A percentile compares a stretch with the other conserved stretches of the same genome.
These are phyloP conservation scores for Sturnira hondurensis DNA, from an alignment of 2,113 vertebrate genomes.

Conservation along the genomic window DNA sequence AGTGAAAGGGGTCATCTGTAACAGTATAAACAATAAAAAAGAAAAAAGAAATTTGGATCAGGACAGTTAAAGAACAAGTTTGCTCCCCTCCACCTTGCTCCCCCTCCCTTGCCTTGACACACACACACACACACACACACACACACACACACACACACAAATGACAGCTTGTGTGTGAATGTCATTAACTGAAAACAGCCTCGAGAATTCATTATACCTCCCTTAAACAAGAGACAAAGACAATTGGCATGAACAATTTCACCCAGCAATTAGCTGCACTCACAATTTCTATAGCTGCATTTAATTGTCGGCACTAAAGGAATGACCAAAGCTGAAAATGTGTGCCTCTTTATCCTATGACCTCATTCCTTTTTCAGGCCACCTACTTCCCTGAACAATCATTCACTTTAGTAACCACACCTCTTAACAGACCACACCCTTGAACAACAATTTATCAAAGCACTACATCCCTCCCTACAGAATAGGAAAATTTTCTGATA, in stretches of 20 bases:
- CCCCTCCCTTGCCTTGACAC: background rate
- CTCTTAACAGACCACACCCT: slow-evolving; percentile 60
- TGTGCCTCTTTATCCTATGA: slow-evolving; percentile 36
- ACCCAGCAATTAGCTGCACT: slow-evolving; percentile 22
- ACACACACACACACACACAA: background rate
- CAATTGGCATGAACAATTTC: slow-evolving; percentile 22
- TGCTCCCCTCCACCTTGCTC: background rate
- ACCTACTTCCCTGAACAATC: slow-evolving; percentile 65
- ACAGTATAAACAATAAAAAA: background rate
- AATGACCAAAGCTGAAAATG: slow-evolving; percentile 40
- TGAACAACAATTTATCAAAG: slow-evolving; percentile 56
- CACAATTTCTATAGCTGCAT: slow-evolving; percentile 38
- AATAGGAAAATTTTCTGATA: slow-evolving; percentile 24
- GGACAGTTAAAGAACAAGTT: background rate
- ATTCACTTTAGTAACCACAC: slow-evolving; percentile 55
- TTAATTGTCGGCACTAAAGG: slow-evolving; percentile 24
- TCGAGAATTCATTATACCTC: background rate
- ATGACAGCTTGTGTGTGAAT: background rate
- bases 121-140: background rate
- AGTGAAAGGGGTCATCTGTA: no score
- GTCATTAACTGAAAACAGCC: background rate
- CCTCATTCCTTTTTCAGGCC: slow-evolving; percentile 56
- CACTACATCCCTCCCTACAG: slow-evolving; percentile 5
- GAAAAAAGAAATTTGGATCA: background rate
- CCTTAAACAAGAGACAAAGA: slow-evolving; percentile 52